These are phyloP conservation scores for Paramacrobiotus metropolitanus DNA, from an alignment of 1,140 invertebrate genomes.

Conservation along the genomic window DNA sequence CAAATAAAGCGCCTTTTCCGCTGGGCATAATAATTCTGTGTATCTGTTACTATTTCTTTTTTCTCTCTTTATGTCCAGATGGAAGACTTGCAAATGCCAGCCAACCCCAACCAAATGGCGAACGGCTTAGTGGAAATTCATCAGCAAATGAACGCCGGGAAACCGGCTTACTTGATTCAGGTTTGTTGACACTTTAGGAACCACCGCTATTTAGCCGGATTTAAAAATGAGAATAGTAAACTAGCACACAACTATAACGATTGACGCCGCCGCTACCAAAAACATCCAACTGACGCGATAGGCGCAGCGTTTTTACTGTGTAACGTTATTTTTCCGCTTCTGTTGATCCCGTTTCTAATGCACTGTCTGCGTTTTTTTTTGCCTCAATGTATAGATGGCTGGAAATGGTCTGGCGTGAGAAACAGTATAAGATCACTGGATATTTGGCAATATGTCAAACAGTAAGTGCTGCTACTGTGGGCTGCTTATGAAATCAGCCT, in stretches of 20 bases:
- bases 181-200: neutral
- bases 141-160: neutral
- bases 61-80: neutral
- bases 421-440: slow-evolving; percentile 2
- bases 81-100: neutral
- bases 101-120: neutral
- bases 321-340: no score
- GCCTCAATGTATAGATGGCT: neutral
- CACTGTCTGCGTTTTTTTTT: no score
- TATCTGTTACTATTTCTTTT: neutral
- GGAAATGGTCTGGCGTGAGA: neutral
- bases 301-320: no score
- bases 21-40: no score
- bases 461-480: neutral
- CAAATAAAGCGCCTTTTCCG: no score
- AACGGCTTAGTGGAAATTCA: no score
- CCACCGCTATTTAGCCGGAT: neutral
- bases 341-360: no score
- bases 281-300: no score
- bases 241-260: neutral
- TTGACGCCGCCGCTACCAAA: neutral
- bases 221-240: neutral
- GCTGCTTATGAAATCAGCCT: no score
- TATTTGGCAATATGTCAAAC: neutral
- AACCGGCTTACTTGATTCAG: neutral